phyloP scores from a whole-genome alignment of 1,140 invertebrate genomes.

The Chrysoperla carnea region DNA sequence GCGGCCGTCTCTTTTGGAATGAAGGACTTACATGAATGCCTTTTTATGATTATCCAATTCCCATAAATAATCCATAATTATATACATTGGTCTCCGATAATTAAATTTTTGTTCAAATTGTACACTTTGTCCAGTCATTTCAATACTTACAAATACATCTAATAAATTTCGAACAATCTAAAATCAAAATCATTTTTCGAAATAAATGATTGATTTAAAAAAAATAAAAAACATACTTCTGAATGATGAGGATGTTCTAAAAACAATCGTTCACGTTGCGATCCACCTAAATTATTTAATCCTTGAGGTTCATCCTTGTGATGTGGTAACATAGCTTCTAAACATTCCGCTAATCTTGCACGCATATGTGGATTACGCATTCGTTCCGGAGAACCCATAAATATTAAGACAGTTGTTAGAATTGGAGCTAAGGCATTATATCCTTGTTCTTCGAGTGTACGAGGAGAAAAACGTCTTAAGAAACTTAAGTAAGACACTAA shows the following conservation, averaged over 20 bases:
- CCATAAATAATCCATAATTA: conserved; percentile 86
- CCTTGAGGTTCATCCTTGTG: conserved; percentile 34
- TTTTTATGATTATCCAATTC: conserved; percentile 52
- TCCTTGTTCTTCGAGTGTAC: conserved; percentile 39
- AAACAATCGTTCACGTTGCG: conserved; percentile 60
- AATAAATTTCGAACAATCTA: conserved; percentile 58
- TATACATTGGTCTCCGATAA: conserved; percentile 88
- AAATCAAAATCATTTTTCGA: conserved; percentile 2
- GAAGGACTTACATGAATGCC: conserved; percentile 47
- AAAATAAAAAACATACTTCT: conserved; percentile 27
- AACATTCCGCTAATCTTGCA: conserved; percentile 72
- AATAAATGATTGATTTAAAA: conserved; percentile 1
- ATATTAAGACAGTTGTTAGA: conserved; percentile 49
- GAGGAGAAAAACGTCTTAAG: conserved; percentile 40
- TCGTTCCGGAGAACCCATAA: conserved; percentile 59
- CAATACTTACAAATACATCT: conserved; percentile 89
- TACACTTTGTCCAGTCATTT: conserved; percentile 91
- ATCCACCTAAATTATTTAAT: conserved; percentile 37
- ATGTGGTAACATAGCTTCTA: conserved; percentile 65
- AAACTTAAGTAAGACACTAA: conserved; percentile 63
- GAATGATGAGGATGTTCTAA: conserved; percentile 50
- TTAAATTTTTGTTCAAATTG: conserved; percentile 97
- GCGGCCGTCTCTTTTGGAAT: too few relatives aligned
- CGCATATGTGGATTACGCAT: conserved; percentile 84
- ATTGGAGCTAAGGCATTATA: conserved; percentile 44